phyloP scores from a whole-genome alignment of 2,797 vertebrate species.

The Sebastes trivittatus region DNA sequence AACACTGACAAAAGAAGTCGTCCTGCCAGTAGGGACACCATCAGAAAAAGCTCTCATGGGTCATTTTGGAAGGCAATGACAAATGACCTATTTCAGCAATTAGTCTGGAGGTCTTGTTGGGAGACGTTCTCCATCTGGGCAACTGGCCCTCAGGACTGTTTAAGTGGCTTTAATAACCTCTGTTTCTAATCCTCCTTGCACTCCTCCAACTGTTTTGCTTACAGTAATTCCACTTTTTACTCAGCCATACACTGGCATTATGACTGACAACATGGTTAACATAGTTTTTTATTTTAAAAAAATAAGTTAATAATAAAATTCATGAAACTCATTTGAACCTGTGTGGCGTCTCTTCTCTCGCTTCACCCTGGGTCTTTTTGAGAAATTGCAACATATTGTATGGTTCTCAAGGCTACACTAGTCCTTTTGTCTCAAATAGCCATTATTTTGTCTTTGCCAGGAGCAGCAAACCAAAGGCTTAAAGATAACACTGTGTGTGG shows the following conservation, averaged over 20 bases:
- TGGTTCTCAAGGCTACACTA: neutral
- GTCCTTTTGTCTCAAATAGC: neutral
- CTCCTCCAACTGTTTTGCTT: neutral
- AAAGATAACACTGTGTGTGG: conserved; percentile 7
- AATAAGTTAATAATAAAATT: neutral
- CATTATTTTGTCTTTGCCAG: conserved; percentile 27
- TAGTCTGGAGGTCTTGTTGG: conserved; percentile 11
- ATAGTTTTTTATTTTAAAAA: neutral
- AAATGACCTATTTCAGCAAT: conserved; percentile 31
- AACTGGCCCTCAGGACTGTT: conserved; percentile 18
- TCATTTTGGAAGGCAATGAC: conserved; percentile 8
- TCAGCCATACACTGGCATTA: neutral
- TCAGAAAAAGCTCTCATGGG: neutral
- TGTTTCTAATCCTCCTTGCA: conserved; percentile 10
- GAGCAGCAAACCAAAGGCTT: conserved; percentile 18
- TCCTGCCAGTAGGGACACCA: neutral
- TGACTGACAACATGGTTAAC: neutral
- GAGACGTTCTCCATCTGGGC: conserved; percentile 35
- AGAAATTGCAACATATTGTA: conserved; percentile 4
- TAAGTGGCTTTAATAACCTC: conserved; percentile 21
- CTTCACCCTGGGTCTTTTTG: neutral
- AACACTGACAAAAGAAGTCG: neutral
- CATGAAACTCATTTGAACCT: neutral
- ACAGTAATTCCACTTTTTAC: neutral
- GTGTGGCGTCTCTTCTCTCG: neutral